Base-by-base conservation (phyloP, 2,797 vertebrate genomes). In the Vespertilio murinus region DNA sequence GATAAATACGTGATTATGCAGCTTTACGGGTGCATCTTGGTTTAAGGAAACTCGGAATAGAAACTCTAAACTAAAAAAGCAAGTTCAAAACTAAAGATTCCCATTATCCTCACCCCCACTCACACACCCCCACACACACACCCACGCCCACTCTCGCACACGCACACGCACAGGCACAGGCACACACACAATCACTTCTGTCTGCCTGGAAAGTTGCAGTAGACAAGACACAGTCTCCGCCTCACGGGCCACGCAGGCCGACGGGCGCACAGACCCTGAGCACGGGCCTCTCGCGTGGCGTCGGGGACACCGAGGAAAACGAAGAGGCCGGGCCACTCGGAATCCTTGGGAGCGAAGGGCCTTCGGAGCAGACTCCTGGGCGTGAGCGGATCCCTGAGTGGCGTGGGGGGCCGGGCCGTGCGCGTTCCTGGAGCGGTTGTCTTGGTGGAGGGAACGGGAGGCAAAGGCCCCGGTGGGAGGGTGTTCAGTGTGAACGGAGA, bases 21-120 rank as follows among this genome's bases (percentile, higher is more conserved):
- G 4, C 22, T 54, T 73, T 69, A 42, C 35, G 2, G 49, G 40
- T 61, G 28, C 52, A 18, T 9, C 11, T 80, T 49, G 6, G 33
- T 56, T 13, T 70, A 59, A 61, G 18, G 38, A 49, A 83, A 79
- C 52, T 35, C 38, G 42, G 30, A 90, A 45, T 6, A 59, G 81
- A 80, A 65, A 73, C 22, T 56, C 59, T 11, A 89, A 23, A 22
- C 17, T 40, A 40, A 65, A 71, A 81, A 22, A 12, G 33, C 52
- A 87, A 38, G 88, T 54, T 59, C 52, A 49, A 90, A 84, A 69
- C 30, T 33, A 42, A 92, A 94, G 65, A 67, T 86, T 75, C 47
- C 18, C 17, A 14, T 47, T 64, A 77, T 3, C 54, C 23, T 2
- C 54, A 3, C 3, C 54, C 54, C 23, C 22, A 20, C 52, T 18